Conservation (phyloP, 1,140 invertebrate species). For the Drosophila nebulosa region DNA sequence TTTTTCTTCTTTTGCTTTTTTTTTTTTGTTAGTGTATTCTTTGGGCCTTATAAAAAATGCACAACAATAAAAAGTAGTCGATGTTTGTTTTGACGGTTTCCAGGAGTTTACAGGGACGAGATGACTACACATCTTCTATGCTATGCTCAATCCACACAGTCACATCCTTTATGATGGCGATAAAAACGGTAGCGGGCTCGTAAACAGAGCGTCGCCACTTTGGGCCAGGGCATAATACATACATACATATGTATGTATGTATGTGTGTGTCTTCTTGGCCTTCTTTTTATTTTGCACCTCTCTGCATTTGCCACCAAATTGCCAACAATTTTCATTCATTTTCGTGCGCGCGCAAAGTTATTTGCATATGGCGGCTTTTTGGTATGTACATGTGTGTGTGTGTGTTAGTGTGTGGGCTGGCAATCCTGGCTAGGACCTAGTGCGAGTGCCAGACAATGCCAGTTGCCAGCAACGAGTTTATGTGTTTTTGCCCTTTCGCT, state of each 20-base stretch:
- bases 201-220: constrained; percentile 58
- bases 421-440: constrained; percentile 28
- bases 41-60: constrained; percentile 64
- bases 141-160: neutral
- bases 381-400: neutral
- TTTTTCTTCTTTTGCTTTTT: constrained; percentile 23
- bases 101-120: neutral
- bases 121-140: no score
- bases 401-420: constrained; percentile 27
- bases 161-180: constrained; percentile 66
- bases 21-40: neutral
- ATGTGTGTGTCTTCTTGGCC: neutral
- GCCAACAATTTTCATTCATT: constrained; percentile 79
- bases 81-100: constrained; percentile 71
- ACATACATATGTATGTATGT: no score
- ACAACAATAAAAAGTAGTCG: constrained; percentile 75
- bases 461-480: constrained; percentile 41
- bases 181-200: constrained; percentile 68
- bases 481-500: constrained; percentile 44
- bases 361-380: constrained; percentile 55
- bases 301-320: constrained; percentile 74
- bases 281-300: neutral
- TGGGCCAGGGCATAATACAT: neutral
- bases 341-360: constrained; percentile 52
- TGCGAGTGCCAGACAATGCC: constrained; percentile 41